Evolutionary conservation across 1,140 invertebrate species (phyloP).

Genomic region (Elysia chlorotica): DNA sequence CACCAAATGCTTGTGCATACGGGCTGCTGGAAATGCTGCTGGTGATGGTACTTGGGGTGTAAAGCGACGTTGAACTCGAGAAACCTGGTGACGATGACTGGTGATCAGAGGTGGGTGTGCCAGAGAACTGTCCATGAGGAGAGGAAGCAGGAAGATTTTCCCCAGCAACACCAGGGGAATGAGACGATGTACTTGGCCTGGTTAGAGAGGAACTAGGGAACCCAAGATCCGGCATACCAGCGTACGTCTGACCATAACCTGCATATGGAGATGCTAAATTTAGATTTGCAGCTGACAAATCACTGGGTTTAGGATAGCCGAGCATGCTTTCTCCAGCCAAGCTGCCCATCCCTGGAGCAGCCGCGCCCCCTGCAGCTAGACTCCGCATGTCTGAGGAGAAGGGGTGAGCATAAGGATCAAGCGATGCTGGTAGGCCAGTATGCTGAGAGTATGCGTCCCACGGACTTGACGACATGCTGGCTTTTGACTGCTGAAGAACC

Average conservation of each 20-base stretch:
- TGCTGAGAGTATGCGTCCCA: slow-evolving; percentile 23
- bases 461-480: slow-evolving; percentile 16
- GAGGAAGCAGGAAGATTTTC: slow-evolving; percentile 20
- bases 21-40: slow-evolving; percentile 19
- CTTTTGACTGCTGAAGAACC: no score
- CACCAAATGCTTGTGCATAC: slow-evolving; percentile 19
- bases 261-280: slow-evolving; percentile 14
- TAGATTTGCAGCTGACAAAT: slow-evolving; percentile 16
- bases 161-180: slow-evolving; percentile 13
- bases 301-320: slow-evolving; percentile 18
- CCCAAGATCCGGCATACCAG: slow-evolving; percentile 17
- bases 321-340: slow-evolving; percentile 8
- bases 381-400: slow-evolving; percentile 15
- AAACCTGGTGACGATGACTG: slow-evolving; percentile 6
- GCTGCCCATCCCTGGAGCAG: slow-evolving; percentile 14
- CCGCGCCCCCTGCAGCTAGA: slow-evolving; percentile 7
- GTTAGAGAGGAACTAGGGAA: slow-evolving; percentile 6
- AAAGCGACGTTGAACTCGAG: neutral
- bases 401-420: slow-evolving; percentile 8
- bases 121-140: slow-evolving; percentile 17
- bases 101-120: slow-evolving; percentile 16
- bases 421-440: slow-evolving; percentile 9
- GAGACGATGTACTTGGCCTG: neutral
- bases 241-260: slow-evolving; percentile 14
- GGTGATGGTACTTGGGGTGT: slow-evolving; percentile 14